Conservation (phyloP, 2,797 vertebrate genomes). For the Enteromius fasciolatus region DNA sequence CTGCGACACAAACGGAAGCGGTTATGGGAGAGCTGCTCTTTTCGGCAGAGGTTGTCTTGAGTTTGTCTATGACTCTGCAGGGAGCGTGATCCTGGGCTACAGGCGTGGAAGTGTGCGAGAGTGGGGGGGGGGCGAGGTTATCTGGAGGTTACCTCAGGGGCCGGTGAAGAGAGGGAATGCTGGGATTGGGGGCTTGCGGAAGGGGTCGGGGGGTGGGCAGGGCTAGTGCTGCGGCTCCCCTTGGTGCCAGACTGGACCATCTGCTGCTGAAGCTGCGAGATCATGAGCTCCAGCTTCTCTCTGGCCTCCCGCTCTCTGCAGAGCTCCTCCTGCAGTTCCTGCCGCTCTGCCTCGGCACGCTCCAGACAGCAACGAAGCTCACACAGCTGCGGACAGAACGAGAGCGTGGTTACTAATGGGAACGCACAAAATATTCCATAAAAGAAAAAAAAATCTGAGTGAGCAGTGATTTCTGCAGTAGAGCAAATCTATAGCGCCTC, state of each 20-base stretch:
- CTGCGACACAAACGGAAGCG: conserved; percentile 36
- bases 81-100: conserved; percentile 56
- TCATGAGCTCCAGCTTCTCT: conserved; percentile 90
- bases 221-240: conserved; percentile 66
- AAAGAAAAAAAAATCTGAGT: neutral
- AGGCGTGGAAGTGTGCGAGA: conserved; percentile 8
- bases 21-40: conserved; percentile 51
- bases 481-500: neutral
- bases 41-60: conserved; percentile 63
- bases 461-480: neutral
- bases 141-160: conserved; percentile 61
- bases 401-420: neutral
- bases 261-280: conserved; percentile 87
- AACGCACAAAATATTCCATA: conserved; percentile 20
- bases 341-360: conserved; percentile 89
- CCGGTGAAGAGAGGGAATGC: conserved; percentile 67
- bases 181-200: conserved; percentile 71
- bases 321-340: conserved; percentile 93
- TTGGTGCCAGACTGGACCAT: conserved; percentile 71
- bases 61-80: conserved; percentile 58
- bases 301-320: conserved; percentile 90
- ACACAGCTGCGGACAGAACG: conserved; percentile 77
- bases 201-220: conserved; percentile 72
- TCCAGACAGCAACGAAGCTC: conserved; percentile 90
- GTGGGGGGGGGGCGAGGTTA: conserved; percentile 46